phyloP scores from a whole-genome alignment of 1,140 invertebrate species.

The Octopus sinensis region DNA sequence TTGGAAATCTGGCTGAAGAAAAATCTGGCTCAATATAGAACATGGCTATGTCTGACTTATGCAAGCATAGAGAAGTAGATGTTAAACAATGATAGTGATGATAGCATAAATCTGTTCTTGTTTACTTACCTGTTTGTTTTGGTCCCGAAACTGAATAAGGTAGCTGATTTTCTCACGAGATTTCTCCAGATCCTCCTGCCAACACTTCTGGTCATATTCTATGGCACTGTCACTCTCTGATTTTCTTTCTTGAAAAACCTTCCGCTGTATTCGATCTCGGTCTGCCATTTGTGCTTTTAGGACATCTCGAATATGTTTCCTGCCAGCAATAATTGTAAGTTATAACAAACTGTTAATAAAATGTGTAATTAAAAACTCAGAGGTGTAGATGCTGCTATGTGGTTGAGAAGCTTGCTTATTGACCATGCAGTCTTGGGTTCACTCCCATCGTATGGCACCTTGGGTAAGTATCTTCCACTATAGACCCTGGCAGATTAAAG shows the following conservation, averaged over 20 bases:
- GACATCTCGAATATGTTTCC: constrained; percentile 48
- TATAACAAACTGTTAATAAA: constrained; percentile 10
- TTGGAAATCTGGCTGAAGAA: too few species aligned
- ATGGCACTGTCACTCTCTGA: constrained; percentile 45
- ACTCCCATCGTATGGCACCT: too few species aligned
- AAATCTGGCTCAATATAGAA: too few species aligned
- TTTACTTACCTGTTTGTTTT: constrained; percentile 45
- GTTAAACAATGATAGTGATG: too few species aligned
- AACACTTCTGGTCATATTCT: constrained; percentile 41
- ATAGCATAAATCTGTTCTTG: background rate
- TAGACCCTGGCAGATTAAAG: too few species aligned
- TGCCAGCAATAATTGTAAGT: constrained; percentile 22
- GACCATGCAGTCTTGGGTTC: too few species aligned
- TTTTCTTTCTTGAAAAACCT: constrained; percentile 35
- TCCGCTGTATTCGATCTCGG: constrained; percentile 28
- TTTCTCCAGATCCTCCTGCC: constrained; percentile 38
- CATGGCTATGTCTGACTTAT: too few species aligned
- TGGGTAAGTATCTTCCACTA: too few species aligned
- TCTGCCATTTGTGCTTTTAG: constrained; percentile 54
- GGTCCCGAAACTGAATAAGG: constrained; percentile 49
- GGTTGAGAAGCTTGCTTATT: too few species aligned
- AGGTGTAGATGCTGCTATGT: too few species aligned
- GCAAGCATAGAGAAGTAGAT: too few species aligned
- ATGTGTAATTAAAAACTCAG: background rate
- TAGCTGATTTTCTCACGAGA: constrained; percentile 42